Evolutionary conservation across 2,888 invertebrate species (phyloP), one percentile per base, ranked within the genome.

Genomic region (Thelaira solivaga): DNA sequence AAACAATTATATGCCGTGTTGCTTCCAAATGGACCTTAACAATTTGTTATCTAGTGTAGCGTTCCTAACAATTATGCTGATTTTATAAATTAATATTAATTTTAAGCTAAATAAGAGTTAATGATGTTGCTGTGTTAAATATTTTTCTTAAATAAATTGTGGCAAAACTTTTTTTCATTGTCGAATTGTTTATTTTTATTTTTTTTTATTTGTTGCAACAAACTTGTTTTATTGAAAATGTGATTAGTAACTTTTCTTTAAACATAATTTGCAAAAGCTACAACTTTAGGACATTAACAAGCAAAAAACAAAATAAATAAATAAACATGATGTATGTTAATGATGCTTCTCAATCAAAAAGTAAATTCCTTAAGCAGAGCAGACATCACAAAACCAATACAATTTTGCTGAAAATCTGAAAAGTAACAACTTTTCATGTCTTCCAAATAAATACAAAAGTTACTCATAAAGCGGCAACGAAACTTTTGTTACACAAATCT

Each of bases 321-420:
- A 45, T 45, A 74, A 73, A 51, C 13, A 31, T 84, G 83, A 84
- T 82, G 84, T 85, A 84, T 83, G 85, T 84, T 85, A 84, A 86
- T 85, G 85, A 85, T 85, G 84, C 85, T 86, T 84, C 82, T 83
- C 84, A 86, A 86, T 86, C 87, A 86, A 85, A 85, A 86, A 84
- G 84, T 84, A 83, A 83, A 85, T 83, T 85, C 43, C 41, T 3
- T 55, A 36, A 57, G 31, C 24, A 55, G 71, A 57, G 31, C 24
- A 55, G 71, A 71, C 24, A 65, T 47, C 13, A 41, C 39, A 43
- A 59, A 43, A 29, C 11, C 18, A 53, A 65, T 26, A 36, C 47
- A 45, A 24, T n/a, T 36, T 57, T 73, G 41, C 16, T 26, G 13
- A 55, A 55, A 68, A 49, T 10, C 26, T 31, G 34, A 47, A 49